Percentiles rank a stretch among this genome's conserved stretches.
Conservation (phyloP, 2,113 vertebrate species). For the Callipepla californica region DNA sequence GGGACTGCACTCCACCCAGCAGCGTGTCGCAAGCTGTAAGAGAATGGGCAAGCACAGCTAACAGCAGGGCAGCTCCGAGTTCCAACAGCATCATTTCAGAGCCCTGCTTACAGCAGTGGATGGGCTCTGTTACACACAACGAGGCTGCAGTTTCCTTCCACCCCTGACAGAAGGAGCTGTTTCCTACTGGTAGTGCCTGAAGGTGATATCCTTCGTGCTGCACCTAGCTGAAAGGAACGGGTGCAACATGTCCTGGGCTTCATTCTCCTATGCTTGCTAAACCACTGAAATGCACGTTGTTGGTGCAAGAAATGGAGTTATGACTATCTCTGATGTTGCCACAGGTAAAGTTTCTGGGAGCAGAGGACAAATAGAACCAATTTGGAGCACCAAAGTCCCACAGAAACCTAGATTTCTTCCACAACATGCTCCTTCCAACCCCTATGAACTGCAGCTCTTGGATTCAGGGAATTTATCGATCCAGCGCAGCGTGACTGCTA, state of each 20-base stretch:
- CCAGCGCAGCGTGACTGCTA: not conserved
- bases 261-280: not conserved
- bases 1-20: slow-evolving; percentile 82
- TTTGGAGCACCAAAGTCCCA: not conserved
- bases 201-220: not conserved
- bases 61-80: not conserved
- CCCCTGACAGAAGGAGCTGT: not conserved
- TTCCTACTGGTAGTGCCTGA: not conserved
- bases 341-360: not conserved
- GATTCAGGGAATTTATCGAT: slow-evolving; percentile 4
- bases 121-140: not conserved
- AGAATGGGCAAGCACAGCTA: not conserved
- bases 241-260: not conserved
- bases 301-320: accelerated
- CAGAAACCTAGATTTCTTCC: not conserved
- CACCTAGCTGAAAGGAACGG: not conserved
- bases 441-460: not conserved
- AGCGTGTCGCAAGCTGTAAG: slow-evolving; percentile 72
- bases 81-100: not conserved
- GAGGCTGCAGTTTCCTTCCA: not conserved
- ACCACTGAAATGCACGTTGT: not conserved
- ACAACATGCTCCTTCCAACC: not conserved
- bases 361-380: not conserved
- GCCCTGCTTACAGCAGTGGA: accelerated
- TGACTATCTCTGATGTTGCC: not conserved